These are phyloP conservation scores for Synanthedon tipuliformis DNA, from an alignment of 2,888 invertebrate species.

Conservation along the genomic window DNA sequence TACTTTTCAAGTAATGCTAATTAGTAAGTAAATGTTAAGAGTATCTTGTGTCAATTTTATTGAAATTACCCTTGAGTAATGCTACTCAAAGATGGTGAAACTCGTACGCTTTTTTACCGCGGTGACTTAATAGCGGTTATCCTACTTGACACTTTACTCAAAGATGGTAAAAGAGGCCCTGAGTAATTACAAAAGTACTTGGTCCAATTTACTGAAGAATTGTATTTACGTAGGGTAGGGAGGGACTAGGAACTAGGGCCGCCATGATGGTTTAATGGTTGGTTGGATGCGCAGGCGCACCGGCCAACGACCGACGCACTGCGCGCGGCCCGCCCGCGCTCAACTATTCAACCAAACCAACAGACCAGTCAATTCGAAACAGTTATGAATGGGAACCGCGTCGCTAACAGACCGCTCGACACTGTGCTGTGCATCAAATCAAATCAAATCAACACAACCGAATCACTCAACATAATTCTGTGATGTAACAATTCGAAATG, in stretches of 20 bases:
- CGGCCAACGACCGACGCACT: neutral
- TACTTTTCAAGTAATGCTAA: too few relatives aligned
- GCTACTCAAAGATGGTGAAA: too few relatives aligned
- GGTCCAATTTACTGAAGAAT: too few relatives aligned
- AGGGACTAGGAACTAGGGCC: neutral
- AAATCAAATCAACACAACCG: neutral
- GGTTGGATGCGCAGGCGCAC: conserved; percentile 8
- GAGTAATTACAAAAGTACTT: too few relatives aligned
- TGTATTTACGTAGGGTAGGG: too few relatives aligned
- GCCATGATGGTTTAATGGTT: conserved; percentile 12
- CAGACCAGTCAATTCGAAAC: conserved; percentile 8
- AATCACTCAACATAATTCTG: neutral
- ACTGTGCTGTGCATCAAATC: neutral
- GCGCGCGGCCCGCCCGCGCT: neutral
- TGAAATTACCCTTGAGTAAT: too few relatives aligned
- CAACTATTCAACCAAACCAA: neutral
- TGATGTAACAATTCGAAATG: neutral
- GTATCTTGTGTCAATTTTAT: too few relatives aligned
- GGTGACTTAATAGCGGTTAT: too few relatives aligned
- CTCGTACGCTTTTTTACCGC: too few relatives aligned
- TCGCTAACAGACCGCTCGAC: conserved; percentile 1
- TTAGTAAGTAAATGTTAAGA: too few relatives aligned
- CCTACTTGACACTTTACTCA: too few relatives aligned
- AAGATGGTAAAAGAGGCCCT: too few relatives aligned
- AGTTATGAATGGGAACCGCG: conserved; percentile 20